Base-by-base conservation (phyloP, 1,140 invertebrate species). In the Papilio dardanus region DNA sequence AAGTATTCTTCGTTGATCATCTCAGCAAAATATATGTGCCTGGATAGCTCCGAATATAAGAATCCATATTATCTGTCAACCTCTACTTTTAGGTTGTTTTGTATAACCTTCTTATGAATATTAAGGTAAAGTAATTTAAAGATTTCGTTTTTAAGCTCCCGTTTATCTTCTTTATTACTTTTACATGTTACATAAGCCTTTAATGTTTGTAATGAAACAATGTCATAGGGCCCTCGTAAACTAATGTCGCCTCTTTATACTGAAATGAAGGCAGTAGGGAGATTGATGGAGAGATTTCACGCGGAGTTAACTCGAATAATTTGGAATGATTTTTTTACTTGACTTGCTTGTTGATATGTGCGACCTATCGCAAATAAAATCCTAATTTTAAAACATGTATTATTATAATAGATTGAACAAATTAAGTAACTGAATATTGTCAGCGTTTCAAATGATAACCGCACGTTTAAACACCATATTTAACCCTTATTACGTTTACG, bases 261-360 rank as follows among this genome's bases (percentile, higher is more conserved):
- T 5, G 42, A 73, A 73, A 73, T 54, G 77, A 81, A 81, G 77
- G 77, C 79, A 79, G 77, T 79, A 71, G 68, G 24, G 75, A 77
- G 79, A 81, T 81, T 81, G 77, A 81, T 81, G 79, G 76, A 46
- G 66, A 74, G 80, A 81, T 81, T 81, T 81, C 76, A 81, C 80
- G 78, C 71, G 46, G 76, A 79, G 80, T 81, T 81, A 79, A 79
- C 77, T 81, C 80, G 76, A 79, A 81, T 81, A 81, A 81, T 81
- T 81, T 81, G 71, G 78, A 79, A 67, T 58, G 71, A 73, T 73
- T 73, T 73, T 71, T 71, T 73, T 46, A 19, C 28, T 14, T 21
- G 40, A 21, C 21, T 40, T 21, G 66, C 31, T 68, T 68, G n/a
- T 68, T 68, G 66, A 35, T 35, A 37, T 35, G n/a, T 19, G 33